phyloP scores from a whole-genome alignment of 1,140 invertebrate species.

The Saccostrea cuccullata region DNA sequence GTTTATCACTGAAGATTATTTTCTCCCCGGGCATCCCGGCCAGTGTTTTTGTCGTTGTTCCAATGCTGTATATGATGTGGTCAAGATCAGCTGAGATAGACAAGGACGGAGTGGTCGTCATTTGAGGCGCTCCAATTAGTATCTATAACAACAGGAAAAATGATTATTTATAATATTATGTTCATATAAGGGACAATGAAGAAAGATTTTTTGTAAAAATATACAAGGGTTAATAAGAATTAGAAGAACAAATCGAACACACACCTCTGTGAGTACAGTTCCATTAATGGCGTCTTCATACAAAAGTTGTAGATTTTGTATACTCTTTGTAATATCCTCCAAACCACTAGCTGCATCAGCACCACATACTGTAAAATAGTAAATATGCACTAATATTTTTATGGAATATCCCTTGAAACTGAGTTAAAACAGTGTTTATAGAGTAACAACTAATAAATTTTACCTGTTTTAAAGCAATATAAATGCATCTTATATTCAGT shows the following conservation, averaged over 20 bases:
- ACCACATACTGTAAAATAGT: not conserved
- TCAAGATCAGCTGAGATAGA: not conserved
- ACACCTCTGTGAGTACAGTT: not conserved
- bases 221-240: not conserved
- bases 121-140: not conserved
- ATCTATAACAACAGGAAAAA: not conserved
- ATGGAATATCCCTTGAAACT: too few species aligned
- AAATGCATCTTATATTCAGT: too few species aligned
- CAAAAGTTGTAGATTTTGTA: not conserved
- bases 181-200: too few species aligned
- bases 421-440: too few species aligned
- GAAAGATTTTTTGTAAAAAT: too few species aligned
- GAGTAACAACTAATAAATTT: too few species aligned
- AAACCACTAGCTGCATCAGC: not conserved
- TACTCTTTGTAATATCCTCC: not conserved
- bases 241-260: not conserved
- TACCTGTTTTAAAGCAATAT: too few species aligned
- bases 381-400: not conserved
- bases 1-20: not conserved
- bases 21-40: not conserved
- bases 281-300: conserved; percentile 15
- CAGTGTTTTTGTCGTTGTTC: not conserved
- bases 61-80: not conserved
- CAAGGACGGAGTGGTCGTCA: not conserved
- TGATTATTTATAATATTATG: not conserved